Conservation (phyloP, 2,888 invertebrate genomes). For the Erynnis tages region DNA sequence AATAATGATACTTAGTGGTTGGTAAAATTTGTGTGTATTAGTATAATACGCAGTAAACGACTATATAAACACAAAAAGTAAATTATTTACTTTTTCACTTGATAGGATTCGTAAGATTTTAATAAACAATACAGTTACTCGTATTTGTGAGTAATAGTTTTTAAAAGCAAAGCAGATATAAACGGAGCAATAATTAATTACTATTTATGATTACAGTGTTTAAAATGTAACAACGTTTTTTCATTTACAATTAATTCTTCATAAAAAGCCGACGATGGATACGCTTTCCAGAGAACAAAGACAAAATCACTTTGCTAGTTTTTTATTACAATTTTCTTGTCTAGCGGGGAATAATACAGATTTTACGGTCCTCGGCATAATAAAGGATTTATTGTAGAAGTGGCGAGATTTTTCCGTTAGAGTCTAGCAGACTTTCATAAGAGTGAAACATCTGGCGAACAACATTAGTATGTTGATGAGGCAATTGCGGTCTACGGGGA, state of each 20-base stretch:
- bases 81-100: no score
- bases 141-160: no score
- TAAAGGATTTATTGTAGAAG: conserved; percentile 7
- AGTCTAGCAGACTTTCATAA: conserved; percentile 53
- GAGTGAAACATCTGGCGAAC: conserved; percentile 60
- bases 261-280: conserved; percentile 12
- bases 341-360: conserved; percentile 24
- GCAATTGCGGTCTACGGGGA: conserved; percentile 69
- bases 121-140: no score
- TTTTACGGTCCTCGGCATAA: conserved; percentile 13
- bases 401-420: conserved; percentile 17
- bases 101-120: no score
- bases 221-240: not conserved
- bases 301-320: conserved; percentile 10
- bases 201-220: no score
- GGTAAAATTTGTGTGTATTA: no score
- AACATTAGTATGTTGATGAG: conserved; percentile 82
- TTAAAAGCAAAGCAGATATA: no score
- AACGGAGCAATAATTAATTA: no score
- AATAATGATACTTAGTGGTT: no score
- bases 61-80: no score
- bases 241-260: not conserved
- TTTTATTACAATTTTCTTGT: conserved; percentile 25
- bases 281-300: conserved; percentile 17
- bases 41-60: no score